phyloP scores from a whole-genome alignment of 2,888 invertebrate species.

The Thecophora atra region DNA sequence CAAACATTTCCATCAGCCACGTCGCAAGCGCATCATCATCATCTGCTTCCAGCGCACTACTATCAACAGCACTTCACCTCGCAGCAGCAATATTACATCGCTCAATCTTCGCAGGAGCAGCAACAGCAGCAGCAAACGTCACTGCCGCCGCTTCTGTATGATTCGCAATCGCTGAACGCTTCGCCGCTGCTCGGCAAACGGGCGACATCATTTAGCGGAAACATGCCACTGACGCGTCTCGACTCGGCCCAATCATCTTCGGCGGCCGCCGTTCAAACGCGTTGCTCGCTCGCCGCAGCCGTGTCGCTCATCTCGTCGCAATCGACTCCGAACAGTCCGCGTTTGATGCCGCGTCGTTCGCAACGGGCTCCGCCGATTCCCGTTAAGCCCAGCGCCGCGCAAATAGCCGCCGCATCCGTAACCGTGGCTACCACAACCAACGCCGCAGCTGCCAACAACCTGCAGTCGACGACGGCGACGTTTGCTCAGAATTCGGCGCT shows the following conservation, averaged over 20 bases:
- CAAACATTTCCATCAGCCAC: slow-evolving; percentile 54
- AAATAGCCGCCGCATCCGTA: background rate
- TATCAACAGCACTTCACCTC: slow-evolving; percentile 8
- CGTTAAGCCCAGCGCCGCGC: slow-evolving; percentile 50
- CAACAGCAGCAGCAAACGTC: slow-evolving; percentile 48
- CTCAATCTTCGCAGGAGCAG: slow-evolving; percentile 41
- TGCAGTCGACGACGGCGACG: background rate
- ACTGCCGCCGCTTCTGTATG: slow-evolving; percentile 46
- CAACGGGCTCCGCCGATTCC: slow-evolving; percentile 66
- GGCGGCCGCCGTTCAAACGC: slow-evolving; percentile 29
- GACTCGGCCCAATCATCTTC: slow-evolving; percentile 38
- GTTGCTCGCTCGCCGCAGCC: slow-evolving; percentile 26
- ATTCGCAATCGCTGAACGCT: slow-evolving; percentile 57
- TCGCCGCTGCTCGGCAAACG: slow-evolving; percentile 62
- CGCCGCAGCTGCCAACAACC: background rate
- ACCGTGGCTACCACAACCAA: background rate
- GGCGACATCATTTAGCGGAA: slow-evolving; percentile 62
- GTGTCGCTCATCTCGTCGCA: slow-evolving; percentile 56
- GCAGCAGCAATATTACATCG: slow-evolving; percentile 45
- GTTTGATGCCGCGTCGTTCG: slow-evolving; percentile 72
- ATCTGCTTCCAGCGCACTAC: slow-evolving; percentile 37
- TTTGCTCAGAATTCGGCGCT: slow-evolving; percentile 47
- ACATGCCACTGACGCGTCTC: slow-evolving; percentile 55
- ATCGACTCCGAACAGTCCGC: slow-evolving; percentile 79
- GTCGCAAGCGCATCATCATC: slow-evolving; percentile 50